Conservation (phyloP, 2,113 vertebrate genomes). For the Etheostoma cragini region DNA sequence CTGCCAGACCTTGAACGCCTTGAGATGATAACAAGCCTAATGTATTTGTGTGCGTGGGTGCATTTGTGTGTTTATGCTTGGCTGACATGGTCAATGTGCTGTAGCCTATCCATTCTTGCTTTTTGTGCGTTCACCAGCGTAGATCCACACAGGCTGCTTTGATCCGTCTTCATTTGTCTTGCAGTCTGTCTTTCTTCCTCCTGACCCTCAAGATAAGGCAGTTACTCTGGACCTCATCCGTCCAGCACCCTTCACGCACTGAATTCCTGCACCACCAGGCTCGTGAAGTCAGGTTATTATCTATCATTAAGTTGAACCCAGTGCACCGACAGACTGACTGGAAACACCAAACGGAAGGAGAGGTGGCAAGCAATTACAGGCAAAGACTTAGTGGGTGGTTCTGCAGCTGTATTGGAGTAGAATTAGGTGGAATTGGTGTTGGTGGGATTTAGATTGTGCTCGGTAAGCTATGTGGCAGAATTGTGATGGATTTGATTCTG, state of each 20-base stretch:
- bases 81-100: slow-evolving; percentile 13
- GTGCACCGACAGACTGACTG: slow-evolving; percentile 41
- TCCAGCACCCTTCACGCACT: background rate
- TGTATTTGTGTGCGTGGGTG: slow-evolving; percentile 1
- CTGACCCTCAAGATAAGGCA: background rate
- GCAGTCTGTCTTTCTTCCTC: background rate
- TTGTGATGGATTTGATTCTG: slow-evolving; percentile 43
- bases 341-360: slow-evolving; percentile 32
- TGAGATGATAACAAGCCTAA: slow-evolving; percentile 35
- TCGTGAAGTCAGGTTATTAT: slow-evolving; percentile 44
- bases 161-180: background rate
- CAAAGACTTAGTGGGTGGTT: slow-evolving; percentile 35
- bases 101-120: background rate
- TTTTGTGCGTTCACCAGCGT: background rate
- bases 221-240: background rate
- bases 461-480: slow-evolving; percentile 31
- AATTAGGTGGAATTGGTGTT: slow-evolving; percentile 62
- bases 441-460: slow-evolving; percentile 56
- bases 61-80: background rate
- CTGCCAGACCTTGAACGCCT: slow-evolving; percentile 28
- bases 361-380: slow-evolving; percentile 64
- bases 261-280: slow-evolving; percentile 15
- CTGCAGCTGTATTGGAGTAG: slow-evolving; percentile 24
- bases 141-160: background rate
- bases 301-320: slow-evolving; percentile 57